phyloP scores from a whole-genome alignment of 2,797 vertebrate genomes.

The Acropternis orthonyx region DNA sequence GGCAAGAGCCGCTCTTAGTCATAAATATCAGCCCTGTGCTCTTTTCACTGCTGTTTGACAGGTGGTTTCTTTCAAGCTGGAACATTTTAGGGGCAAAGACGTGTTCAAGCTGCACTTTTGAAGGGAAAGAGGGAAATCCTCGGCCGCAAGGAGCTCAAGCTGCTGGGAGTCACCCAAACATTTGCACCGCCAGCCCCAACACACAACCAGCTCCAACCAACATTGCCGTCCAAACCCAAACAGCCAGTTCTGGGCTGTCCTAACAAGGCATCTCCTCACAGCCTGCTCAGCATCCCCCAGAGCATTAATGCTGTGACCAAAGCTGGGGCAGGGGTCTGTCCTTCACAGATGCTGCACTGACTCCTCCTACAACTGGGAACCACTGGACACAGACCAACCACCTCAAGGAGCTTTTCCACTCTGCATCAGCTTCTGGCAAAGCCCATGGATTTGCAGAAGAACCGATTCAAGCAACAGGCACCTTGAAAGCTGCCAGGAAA shows the following conservation, averaged over 20 bases:
- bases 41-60: rapidly evolving
- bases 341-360: rapidly evolving
- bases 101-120: neutral
- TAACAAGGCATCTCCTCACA: rapidly evolving
- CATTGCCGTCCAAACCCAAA: rapidly evolving
- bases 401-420: neutral
- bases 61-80: neutral
- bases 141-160: neutral
- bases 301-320: too few species aligned
- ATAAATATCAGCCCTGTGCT: neutral
- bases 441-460: neutral
- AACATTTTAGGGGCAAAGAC: neutral
- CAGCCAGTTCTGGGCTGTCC: neutral
- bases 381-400: rapidly evolving
- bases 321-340: neutral
- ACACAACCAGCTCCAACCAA: rapidly evolving
- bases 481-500: neutral
- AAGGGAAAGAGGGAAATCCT: neutral
- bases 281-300: neutral
- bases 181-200: neutral
- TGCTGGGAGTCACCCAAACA: neutral
- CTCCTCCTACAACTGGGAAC: neutral
- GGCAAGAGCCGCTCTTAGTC: neutral
- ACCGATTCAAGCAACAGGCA: neutral
- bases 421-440: neutral